Percentiles rank a stretch among this genome's conserved stretches.
These are phyloP conservation scores for Epizoanthus rinbou DNA, from an alignment of 92 coral and sea anemone genomes.

Conservation along the genomic window DNA sequence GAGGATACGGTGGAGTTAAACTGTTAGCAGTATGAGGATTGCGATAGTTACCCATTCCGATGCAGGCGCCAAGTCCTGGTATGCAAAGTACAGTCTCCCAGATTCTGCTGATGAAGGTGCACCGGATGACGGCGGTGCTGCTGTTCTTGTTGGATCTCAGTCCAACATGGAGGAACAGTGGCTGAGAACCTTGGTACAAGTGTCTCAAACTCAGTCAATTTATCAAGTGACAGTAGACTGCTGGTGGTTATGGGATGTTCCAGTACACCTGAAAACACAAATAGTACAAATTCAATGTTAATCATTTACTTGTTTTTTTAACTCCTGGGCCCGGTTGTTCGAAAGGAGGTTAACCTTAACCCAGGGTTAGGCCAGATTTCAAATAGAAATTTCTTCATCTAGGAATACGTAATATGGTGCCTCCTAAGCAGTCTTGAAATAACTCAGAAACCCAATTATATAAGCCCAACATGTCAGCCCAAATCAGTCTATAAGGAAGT, in stretches of 20 bases:
- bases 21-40: neutral
- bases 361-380: too few species aligned
- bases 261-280: slow-evolving; percentile 45
- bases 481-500: too few species aligned
- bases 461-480: too few species aligned
- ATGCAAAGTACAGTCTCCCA: slow-evolving; percentile 86
- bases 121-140: slow-evolving; percentile 89
- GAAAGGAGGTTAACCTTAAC: too few species aligned
- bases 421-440: too few species aligned
- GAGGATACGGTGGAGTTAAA: too few species aligned
- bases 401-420: too few species aligned
- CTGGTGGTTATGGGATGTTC: slow-evolving; percentile 60
- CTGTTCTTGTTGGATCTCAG: slow-evolving; percentile 95
- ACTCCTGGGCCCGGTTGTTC: too few species aligned
- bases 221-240: slow-evolving; percentile 61
- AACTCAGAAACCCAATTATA: too few species aligned
- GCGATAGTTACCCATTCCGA: slow-evolving; percentile 66
- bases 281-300: neutral
- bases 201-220: slow-evolving; percentile 91
- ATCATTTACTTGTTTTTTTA: too few species aligned
- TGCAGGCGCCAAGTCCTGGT: slow-evolving; percentile 96
- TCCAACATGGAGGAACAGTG: slow-evolving; percentile 92
- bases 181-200: slow-evolving; percentile 92
- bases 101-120: slow-evolving; percentile 90
- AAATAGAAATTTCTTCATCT: too few species aligned